Percentiles rank a stretch among this genome's conserved stretches.
Evolutionary conservation across 2,797 vertebrate genomes (phyloP).

Genomic region (Echiichthys vipera): DNA sequence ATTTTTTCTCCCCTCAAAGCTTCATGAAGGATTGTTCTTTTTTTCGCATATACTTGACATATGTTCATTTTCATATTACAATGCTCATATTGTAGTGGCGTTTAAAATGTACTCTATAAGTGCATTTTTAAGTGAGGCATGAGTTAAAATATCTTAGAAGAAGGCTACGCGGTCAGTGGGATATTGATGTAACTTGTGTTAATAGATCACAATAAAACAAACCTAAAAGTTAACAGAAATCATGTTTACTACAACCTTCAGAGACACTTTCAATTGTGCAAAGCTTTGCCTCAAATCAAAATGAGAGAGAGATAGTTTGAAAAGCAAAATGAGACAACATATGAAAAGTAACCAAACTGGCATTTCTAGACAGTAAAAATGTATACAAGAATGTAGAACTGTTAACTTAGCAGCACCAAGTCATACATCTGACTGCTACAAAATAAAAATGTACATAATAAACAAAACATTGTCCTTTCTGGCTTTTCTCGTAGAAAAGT

Average conservation of each 20-base stretch:
- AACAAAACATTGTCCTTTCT: constrained; percentile 22
- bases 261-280: constrained; percentile 36
- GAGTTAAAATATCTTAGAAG: background rate
- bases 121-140: too few species aligned
- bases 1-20: constrained; percentile 54
- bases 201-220: constrained; percentile 24
- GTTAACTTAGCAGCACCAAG: constrained; percentile 63
- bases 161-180: background rate
- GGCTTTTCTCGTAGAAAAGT: constrained; percentile 29
- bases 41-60: background rate
- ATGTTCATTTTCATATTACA: background rate
- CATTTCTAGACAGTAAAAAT: constrained; percentile 50
- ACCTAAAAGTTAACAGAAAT: constrained; percentile 24
- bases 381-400: constrained; percentile 47
- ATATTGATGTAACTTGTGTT: background rate
- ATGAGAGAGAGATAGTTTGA: background rate
- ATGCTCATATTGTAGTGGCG: background rate
- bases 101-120: too few species aligned
- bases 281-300: constrained; percentile 19
- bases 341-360: constrained; percentile 27
- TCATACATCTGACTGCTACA: constrained; percentile 50
- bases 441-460: constrained; percentile 27
- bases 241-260: constrained; percentile 31
- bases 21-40: constrained; percentile 17
- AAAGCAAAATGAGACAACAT: constrained; percentile 35